Evolutionary conservation across 1,140 invertebrate species (phyloP).

Genomic region (Drosophila nannoptera): DNA sequence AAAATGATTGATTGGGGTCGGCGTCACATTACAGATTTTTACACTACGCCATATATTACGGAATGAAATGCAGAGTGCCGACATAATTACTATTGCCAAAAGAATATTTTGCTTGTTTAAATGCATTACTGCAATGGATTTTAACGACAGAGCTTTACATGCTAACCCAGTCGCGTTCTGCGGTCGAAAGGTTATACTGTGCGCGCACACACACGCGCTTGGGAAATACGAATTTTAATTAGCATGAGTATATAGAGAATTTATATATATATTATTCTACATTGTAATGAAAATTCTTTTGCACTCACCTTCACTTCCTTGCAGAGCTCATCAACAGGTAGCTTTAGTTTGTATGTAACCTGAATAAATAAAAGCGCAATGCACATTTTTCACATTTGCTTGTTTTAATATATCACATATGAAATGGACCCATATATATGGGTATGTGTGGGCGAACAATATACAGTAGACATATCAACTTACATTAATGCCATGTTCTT

Average conservation of each 20-base stretch:
- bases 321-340: slow-evolving; percentile 90
- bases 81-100: too few relatives aligned
- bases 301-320: slow-evolving; percentile 89
- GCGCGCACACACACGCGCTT: too few relatives aligned
- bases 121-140: too few relatives aligned
- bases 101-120: too few relatives aligned
- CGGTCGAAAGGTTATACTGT: too few relatives aligned
- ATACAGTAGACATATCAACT: slow-evolving; percentile 52
- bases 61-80: too few relatives aligned
- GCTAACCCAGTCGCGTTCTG: too few relatives aligned
- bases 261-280: not conserved
- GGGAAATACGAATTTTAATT: too few relatives aligned
- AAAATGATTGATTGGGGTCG: slow-evolving; percentile 96
- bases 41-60: slow-evolving; percentile 92
- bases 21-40: slow-evolving; percentile 99
- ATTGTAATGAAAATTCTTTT: not conserved
- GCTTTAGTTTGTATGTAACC: slow-evolving; percentile 85
- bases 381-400: not conserved
- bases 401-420: slow-evolving; percentile 4
- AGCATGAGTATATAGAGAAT: not conserved
- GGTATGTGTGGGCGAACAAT: not conserved
- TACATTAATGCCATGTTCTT: slow-evolving; percentile 88
- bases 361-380: slow-evolving; percentile 28
- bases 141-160: too few relatives aligned
- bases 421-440: not conserved